Evolutionary conservation across 2,113 vertebrate genomes (phyloP).

Genomic region (Serinus canaria): DNA sequence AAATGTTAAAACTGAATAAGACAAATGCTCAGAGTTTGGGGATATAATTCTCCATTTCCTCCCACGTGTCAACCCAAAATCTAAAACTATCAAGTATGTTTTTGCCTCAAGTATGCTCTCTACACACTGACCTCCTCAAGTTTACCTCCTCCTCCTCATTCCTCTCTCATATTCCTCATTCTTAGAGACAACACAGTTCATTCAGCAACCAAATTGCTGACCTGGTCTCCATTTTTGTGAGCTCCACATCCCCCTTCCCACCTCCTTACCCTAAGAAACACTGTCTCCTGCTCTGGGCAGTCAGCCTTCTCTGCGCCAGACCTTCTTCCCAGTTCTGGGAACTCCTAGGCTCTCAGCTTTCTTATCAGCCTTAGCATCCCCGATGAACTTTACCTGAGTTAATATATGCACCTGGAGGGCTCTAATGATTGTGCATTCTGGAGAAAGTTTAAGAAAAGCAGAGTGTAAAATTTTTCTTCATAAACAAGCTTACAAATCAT

Average conservation of each 20-base stretch:
- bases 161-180: background rate
- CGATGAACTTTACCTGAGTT: background rate
- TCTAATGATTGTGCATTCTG: background rate
- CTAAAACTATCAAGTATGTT: background rate
- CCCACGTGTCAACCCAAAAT: background rate
- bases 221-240: background rate
- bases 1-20: background rate
- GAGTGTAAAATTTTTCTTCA: background rate
- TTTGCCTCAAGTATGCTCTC: background rate
- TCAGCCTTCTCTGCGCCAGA: background rate
- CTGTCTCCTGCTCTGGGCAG: accelerated
- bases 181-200: background rate
- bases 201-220: accelerated
- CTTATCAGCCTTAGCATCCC: background rate
- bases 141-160: background rate
- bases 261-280: background rate
- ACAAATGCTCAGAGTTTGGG: background rate
- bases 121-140: background rate
- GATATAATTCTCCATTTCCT: background rate
- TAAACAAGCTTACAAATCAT: background rate
- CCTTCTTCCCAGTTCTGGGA: background rate
- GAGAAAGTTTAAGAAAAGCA: background rate
- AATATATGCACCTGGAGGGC: background rate
- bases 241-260: background rate
- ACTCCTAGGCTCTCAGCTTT: background rate